Evolutionary conservation across 2,113 vertebrate species (phyloP), one percentile per base, ranked within the genome.

Genomic region (Pomatostomus ruficeps): DNA sequence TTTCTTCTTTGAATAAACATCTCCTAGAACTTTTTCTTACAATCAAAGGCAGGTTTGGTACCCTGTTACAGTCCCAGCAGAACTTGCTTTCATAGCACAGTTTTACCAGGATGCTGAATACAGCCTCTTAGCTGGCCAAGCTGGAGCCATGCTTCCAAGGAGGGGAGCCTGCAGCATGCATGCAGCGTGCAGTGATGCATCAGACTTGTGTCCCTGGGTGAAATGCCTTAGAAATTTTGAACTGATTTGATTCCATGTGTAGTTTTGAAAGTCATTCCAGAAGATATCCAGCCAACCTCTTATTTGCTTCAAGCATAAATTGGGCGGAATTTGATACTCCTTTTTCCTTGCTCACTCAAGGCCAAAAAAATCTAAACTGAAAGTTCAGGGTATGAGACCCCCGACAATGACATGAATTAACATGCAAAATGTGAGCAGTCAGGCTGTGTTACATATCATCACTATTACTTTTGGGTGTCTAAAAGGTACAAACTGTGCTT

Each of bases 161-260:
- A 95, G 25, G 49, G 74, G 88, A 88, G 85, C 85, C 89, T 80
- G 75, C 75, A 85, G 94, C 93, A 91, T 91, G 95, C 94, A 96
- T 94, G 94, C 91, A 91, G 78, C 67, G 2, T 96, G 91, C 91
- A 95, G 63, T 74, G 75, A 88, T 76, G 95, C 82, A 83, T 88
- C 36, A 48, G 54, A 83, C 48, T 94, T 83, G 85, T 93, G 93
- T 90, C 90, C 91, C 79, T 83, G 93, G 63, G 74, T 91, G 82
- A 96, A 93, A 91, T 94, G 90, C 43, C 90, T 95, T 77, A 46
- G 48, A 90, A 90, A 84, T 57, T 94, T 75, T 74, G 11, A 43
- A 63, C 4, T 77, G 21, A 6, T 80, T 70, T 74, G 52, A 84
- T 83, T 83, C 59, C 54, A 68, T 11, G 10, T 58, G 25, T 63